A percentile compares a stretch with the other conserved stretches of the same genome.
These are phyloP conservation scores for Ara ararauna DNA, from an alignment of 2,797 vertebrate species.

Conservation along the genomic window DNA sequence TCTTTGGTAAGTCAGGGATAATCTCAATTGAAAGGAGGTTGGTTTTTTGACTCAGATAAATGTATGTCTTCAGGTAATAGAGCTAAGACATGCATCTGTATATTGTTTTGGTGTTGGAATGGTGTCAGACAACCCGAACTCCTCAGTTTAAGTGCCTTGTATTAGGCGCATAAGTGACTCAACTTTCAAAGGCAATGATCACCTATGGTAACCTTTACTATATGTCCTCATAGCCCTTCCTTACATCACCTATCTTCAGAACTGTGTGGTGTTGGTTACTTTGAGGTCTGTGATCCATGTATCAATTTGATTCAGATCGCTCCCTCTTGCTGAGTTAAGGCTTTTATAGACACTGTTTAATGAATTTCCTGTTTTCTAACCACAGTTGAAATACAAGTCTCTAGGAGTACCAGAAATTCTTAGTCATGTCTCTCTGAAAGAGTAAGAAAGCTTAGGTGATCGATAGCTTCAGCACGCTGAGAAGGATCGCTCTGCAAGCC, in stretches of 20 bases:
- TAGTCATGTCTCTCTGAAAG: background rate
- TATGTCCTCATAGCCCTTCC: background rate
- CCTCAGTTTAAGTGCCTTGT: background rate
- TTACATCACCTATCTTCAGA: background rate
- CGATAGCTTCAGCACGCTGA: background rate
- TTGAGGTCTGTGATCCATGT: background rate
- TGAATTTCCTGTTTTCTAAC: slow-evolving; percentile 18
- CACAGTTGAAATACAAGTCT: background rate
- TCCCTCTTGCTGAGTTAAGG: background rate
- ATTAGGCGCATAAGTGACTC: background rate
- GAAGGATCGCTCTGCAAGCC: background rate
- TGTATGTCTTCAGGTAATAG: background rate
- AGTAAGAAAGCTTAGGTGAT: background rate
- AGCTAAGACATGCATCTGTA: background rate
- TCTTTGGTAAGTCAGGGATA: background rate
- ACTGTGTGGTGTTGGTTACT: background rate
- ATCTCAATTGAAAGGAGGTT: background rate
- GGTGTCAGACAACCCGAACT: background rate
- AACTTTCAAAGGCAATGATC: background rate
- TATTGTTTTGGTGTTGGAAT: background rate
- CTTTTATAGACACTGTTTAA: background rate
- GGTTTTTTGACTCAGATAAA: background rate
- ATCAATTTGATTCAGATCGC: background rate
- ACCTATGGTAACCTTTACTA: background rate
- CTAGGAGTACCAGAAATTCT: background rate